A percentile compares a stretch with the other conserved stretches of the same genome.
phyloP scores from a whole-genome alignment of 2,113 vertebrate genomes.

The Crotalus horridus region DNA sequence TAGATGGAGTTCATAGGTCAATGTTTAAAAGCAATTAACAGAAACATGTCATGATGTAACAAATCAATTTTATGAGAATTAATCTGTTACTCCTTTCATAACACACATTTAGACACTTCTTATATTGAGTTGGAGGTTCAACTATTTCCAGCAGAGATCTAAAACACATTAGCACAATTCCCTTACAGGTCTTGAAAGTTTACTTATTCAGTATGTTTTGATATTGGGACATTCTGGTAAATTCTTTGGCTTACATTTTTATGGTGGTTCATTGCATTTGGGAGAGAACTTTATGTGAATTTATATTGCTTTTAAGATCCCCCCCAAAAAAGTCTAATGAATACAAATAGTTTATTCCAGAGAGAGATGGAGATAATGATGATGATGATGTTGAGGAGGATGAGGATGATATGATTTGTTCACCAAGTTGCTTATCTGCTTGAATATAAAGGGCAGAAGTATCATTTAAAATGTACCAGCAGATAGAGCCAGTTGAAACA shows the following conservation, averaged over 20 bases:
- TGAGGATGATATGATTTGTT: background rate
- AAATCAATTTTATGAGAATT: background rate
- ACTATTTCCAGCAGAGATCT: background rate
- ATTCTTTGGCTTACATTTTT: background rate
- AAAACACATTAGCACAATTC: background rate
- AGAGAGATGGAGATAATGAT: background rate
- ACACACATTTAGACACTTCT: slow-evolving; percentile 14
- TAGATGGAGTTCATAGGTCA: background rate
- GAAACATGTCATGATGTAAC: slow-evolving; percentile 47
- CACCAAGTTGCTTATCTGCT: background rate
- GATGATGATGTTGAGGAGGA: background rate
- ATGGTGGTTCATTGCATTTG: too few relatives aligned
- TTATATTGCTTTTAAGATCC: background rate
- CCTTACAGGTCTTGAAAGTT: background rate
- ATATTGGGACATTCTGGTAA: background rate
- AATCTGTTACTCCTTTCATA: slow-evolving; percentile 36
- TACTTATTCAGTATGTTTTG: background rate
- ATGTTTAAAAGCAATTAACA: slow-evolving; percentile 56
- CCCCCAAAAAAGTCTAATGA: background rate
- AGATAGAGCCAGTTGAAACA: background rate
- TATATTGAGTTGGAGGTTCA: background rate
- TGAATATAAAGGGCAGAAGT: background rate
- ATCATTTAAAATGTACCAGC: background rate
- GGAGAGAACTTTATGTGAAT: background rate
- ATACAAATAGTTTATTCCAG: background rate